Conservation (phyloP, 2,888 invertebrate genomes). For the Clivina fossor region DNA sequence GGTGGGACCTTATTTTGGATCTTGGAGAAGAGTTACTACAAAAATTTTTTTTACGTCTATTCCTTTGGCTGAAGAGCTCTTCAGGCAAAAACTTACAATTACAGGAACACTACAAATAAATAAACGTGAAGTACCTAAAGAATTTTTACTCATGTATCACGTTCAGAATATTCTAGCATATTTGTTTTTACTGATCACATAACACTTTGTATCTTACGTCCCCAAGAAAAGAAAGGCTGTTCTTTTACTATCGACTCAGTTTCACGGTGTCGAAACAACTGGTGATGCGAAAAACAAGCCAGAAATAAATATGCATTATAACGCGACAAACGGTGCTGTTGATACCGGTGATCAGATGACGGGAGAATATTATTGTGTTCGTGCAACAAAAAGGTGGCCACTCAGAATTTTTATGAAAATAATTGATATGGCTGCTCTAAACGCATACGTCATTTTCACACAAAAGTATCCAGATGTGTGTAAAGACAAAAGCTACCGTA, state of each 20-base stretch:
- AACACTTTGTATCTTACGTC: constrained; percentile 2
- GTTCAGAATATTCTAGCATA: neutral
- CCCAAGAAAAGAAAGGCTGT: neutral
- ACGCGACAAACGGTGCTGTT: too few relatives aligned
- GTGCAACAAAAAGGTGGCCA: constrained; percentile 26
- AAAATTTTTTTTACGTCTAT: too few relatives aligned
- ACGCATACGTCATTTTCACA: constrained; percentile 18
- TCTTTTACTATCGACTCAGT: constrained; percentile 2
- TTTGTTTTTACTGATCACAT: neutral
- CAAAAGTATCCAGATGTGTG: constrained; percentile 23
- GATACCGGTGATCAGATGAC: constrained; percentile 23
- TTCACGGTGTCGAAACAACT: constrained; percentile 2
- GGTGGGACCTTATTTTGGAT: too few relatives aligned
- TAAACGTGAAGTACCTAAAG: too few relatives aligned
- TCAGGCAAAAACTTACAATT: too few relatives aligned
- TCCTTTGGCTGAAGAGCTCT: too few relatives aligned
- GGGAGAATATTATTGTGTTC: constrained; percentile 12
- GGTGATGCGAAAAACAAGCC: neutral
- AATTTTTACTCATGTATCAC: too few relatives aligned
- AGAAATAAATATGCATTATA: constrained; percentile 12
- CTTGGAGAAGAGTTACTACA: too few relatives aligned
- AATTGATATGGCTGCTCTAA: constrained; percentile 21
- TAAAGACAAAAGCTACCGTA: constrained; percentile 1
- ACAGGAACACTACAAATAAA: too few relatives aligned
- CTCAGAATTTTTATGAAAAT: constrained; percentile 18